These are phyloP conservation scores for Triplophysa dalaica DNA, from an alignment of 2,113 vertebrate species.

Conservation along the genomic window DNA sequence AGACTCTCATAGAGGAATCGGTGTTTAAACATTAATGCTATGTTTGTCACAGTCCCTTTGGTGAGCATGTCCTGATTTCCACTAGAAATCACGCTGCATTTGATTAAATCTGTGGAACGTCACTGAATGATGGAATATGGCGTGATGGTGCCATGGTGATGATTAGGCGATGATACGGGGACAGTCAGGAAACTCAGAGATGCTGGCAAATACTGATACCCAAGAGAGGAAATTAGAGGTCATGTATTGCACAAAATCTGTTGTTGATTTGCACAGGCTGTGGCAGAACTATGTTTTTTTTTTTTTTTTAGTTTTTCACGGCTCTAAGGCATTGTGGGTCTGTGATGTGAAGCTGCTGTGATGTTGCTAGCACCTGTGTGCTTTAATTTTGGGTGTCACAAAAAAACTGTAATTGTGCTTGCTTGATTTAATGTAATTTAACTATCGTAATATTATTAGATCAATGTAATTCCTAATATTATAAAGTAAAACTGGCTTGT, in stretches of 20 bases:
- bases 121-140: background rate
- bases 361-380: background rate
- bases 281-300: slow-evolving; percentile 27
- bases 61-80: background rate
- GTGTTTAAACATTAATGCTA: background rate
- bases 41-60: background rate
- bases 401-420: background rate
- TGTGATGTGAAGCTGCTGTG: slow-evolving; percentile 1
- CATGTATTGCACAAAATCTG: slow-evolving; percentile 22
- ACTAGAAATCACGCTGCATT: slow-evolving; percentile 8
- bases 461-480: background rate
- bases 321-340: background rate
- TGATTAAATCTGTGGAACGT: background rate
- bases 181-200: background rate
- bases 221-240: slow-evolving; percentile 30
- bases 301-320: slow-evolving; percentile 31
- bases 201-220: slow-evolving; percentile 15
- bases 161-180: slow-evolving; percentile 19
- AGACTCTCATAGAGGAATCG: background rate
- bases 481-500: background rate
- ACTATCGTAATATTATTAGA: background rate
- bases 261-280: slow-evolving; percentile 29
- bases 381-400: background rate
- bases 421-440: background rate
- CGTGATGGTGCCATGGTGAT: slow-evolving; percentile 37